Evolutionary conservation across 2,797 vertebrate species (phyloP).

Genomic region (Cygnus olor): DNA sequence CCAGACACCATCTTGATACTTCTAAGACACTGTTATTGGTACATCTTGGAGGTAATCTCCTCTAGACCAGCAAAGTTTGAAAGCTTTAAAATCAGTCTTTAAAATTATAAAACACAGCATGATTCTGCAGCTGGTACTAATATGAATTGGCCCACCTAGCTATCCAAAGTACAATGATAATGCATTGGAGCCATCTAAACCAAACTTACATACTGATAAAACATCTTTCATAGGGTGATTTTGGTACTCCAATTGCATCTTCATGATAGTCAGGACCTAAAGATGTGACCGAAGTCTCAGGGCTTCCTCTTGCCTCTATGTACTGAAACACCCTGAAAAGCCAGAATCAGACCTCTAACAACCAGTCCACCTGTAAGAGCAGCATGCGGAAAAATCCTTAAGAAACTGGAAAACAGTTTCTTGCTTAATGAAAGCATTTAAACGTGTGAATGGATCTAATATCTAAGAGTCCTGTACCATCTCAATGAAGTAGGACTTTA

Average conservation of each 20-base stretch:
- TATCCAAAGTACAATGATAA: background rate
- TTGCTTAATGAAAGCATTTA: background rate
- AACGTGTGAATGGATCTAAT: background rate
- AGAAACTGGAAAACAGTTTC: background rate
- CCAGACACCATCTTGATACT: fast-evolving
- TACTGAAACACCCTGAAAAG: background rate
- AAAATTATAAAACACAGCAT: background rate
- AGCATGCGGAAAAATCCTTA: background rate
- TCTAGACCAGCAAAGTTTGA: background rate
- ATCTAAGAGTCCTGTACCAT: background rate
- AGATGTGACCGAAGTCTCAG: background rate
- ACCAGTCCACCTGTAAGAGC: background rate
- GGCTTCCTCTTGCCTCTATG: background rate
- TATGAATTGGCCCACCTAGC: background rate
- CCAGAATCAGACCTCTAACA: background rate
- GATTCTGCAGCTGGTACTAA: background rate
- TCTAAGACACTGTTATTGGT: background rate
- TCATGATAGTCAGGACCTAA: background rate
- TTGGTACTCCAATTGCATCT: background rate
- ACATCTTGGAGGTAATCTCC: background rate
- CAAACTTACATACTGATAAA: background rate
- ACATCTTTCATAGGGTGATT: background rate
- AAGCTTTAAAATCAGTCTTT: background rate
- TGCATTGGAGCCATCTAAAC: background rate
- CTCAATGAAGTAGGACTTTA: background rate